Conservation (phyloP, 53 echinoderm and acorn worm genomes). For the Astropecten irregularis region DNA sequence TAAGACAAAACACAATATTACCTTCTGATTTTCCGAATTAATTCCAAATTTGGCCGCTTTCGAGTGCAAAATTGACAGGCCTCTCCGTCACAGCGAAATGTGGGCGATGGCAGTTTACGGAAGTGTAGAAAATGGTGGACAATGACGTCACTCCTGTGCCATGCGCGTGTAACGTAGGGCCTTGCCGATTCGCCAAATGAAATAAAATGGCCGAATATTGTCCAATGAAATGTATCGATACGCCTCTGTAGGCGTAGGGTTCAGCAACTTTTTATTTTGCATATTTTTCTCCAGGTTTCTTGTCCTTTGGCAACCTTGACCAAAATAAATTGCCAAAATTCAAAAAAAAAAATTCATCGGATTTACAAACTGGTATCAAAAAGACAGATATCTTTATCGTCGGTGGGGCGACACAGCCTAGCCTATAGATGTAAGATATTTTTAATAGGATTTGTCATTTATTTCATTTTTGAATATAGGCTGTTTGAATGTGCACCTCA, state of each 20-base stretch:
- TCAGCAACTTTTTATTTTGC: slow-evolving; percentile 49
- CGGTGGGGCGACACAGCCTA: no score
- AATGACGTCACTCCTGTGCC: slow-evolving; percentile 29
- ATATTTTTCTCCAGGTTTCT: not conserved
- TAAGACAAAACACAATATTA: not conserved
- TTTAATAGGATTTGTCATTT: no score
- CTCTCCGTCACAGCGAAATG: slow-evolving; percentile 1
- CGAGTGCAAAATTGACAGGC: not conserved
- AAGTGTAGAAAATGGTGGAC: slow-evolving; percentile 54
- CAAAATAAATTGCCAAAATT: no score
- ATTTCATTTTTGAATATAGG: no score
- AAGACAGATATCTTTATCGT: no score
- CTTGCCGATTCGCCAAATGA: slow-evolving; percentile 13
- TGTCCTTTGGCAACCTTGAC: no score
- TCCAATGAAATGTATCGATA: not conserved
- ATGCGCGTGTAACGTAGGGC: not conserved
- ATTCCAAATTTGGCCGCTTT: not conserved
- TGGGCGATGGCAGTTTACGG: slow-evolving; percentile 53
- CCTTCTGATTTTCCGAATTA: not conserved
- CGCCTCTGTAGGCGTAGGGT: not conserved
- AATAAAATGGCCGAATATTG: slow-evolving; percentile 7
- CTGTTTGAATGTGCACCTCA: no score
- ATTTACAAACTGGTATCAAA: no score
- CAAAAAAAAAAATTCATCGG: no score
- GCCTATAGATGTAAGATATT: no score